phyloP scores from a whole-genome alignment of 2,113 vertebrate species.

The Hirundichthys speculiger region DNA sequence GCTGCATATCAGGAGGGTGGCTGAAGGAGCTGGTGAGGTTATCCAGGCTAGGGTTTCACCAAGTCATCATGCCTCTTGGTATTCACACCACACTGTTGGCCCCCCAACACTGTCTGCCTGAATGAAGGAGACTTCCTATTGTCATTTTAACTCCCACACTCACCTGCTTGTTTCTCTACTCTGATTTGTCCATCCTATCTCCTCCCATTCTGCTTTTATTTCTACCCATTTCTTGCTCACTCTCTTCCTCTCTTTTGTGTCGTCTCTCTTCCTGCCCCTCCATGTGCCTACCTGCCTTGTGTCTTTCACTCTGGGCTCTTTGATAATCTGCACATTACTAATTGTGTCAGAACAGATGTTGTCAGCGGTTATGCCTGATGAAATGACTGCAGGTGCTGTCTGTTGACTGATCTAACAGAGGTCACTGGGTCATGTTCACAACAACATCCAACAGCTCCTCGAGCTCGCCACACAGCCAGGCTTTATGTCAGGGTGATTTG shows the following conservation, averaged over 20 bases:
- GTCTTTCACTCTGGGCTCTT: slow-evolving; percentile 6
- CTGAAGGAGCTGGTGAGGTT: slow-evolving; percentile 3
- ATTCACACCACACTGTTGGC: not conserved
- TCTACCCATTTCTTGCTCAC: slow-evolving; percentile 27
- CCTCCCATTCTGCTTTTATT: slow-evolving; percentile 7
- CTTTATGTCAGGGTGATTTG: slow-evolving; percentile 24
- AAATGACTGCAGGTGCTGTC: slow-evolving; percentile 30
- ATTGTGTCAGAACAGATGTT: slow-evolving; percentile 46
- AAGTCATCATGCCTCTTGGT: not conserved
- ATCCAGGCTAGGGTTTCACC: not conserved
- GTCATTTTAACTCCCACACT: slow-evolving; percentile 49
- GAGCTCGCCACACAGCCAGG: slow-evolving; percentile 25
- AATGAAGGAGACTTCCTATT: slow-evolving; percentile 44
- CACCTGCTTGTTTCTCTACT: slow-evolving; percentile 3
- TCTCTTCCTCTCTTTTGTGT: slow-evolving; percentile 41
- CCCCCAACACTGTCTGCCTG: not conserved
- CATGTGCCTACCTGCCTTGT: not conserved
- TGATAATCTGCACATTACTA: slow-evolving; percentile 46
- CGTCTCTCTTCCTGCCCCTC: slow-evolving; percentile 15
- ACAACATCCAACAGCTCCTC: slow-evolving; percentile 38
- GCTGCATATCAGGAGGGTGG: not conserved
- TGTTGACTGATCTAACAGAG: slow-evolving; percentile 47
- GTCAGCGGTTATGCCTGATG: slow-evolving; percentile 35
- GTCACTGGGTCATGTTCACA: slow-evolving; percentile 45
- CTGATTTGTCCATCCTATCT: slow-evolving; percentile 24